Conservation (phyloP, 2,113 vertebrate genomes). For the Saguinus midas region DNA sequence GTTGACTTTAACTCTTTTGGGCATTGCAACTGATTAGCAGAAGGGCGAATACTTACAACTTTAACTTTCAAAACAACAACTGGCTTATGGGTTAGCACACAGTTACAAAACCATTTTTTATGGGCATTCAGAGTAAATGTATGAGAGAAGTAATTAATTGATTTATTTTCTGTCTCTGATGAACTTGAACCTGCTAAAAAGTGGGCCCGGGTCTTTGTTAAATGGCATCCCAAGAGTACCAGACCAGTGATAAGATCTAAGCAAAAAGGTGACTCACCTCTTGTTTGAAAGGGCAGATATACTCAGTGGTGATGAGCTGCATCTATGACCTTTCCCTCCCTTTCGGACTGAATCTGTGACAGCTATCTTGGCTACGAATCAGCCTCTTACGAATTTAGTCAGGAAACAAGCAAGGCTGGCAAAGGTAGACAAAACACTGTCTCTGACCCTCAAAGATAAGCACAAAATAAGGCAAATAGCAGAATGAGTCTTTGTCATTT, state of each 20-base stretch:
- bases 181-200: constrained; percentile 15
- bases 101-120: not conserved
- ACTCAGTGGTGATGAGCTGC: not conserved
- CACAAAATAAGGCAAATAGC: constrained; percentile 30
- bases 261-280: not conserved
- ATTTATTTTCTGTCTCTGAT: not conserved
- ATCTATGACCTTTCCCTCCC: not conserved
- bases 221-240: not conserved
- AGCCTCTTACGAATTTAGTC: not conserved
- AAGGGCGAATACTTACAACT: not conserved
- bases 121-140: not conserved
- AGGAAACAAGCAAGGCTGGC: constrained; percentile 35
- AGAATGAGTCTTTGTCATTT: constrained; percentile 12
- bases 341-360: not conserved
- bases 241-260: not conserved
- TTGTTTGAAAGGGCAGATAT: not conserved
- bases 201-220: not conserved
- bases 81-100: not conserved
- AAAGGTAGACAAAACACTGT: constrained; percentile 55
- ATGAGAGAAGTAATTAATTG: not conserved
- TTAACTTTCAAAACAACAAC: constrained; percentile 2
- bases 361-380: constrained; percentile 26
- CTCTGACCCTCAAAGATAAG: constrained; percentile 55
- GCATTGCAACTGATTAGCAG: not conserved
- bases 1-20: constrained; percentile 13